A percentile compares a stretch with the other conserved stretches of the same genome.
Conservation (phyloP, 1,140 invertebrate genomes). For the Schlechtendalia chinensis region DNA sequence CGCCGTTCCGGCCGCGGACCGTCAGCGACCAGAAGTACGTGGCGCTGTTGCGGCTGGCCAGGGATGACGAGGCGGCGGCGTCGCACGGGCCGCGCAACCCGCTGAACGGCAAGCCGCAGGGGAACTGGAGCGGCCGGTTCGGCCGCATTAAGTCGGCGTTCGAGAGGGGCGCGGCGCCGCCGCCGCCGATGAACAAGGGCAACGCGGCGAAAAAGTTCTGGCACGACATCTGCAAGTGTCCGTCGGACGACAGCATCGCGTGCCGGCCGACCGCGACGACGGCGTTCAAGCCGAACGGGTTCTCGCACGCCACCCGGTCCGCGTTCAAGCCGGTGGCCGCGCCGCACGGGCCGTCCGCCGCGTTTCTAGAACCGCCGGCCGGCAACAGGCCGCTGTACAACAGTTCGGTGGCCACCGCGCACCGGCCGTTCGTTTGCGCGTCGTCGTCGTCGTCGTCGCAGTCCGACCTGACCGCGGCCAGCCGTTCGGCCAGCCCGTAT, state of each 20-base stretch:
- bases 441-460: constrained; percentile 2
- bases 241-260: constrained; percentile 52
- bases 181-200: not conserved
- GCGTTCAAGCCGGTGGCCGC: constrained; percentile 64
- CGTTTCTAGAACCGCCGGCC: not conserved
- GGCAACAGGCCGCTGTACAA: constrained; percentile 11
- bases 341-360: not conserved
- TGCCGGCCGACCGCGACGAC: not conserved
- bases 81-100: constrained; percentile 53
- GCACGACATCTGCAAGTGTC: constrained; percentile 58
- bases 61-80: constrained; percentile 52
- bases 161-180: constrained; percentile 58
- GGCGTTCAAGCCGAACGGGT: constrained; percentile 59
- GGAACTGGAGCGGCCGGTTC: constrained; percentile 74
- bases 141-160: constrained; percentile 83
- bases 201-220: constrained; percentile 54
- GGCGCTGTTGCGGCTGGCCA: constrained; percentile 71
- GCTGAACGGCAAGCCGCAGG: constrained; percentile 51
- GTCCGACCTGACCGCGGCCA: not conserved
- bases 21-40: constrained; percentile 82
- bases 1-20: constrained; percentile 74
- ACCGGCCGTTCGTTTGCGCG: constrained; percentile 5
- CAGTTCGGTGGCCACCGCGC: constrained; percentile 34
- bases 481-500: not conserved
- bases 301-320: constrained; percentile 70